Conservation (phyloP, 1,140 invertebrate species). For the Drosophila leontia region DNA sequence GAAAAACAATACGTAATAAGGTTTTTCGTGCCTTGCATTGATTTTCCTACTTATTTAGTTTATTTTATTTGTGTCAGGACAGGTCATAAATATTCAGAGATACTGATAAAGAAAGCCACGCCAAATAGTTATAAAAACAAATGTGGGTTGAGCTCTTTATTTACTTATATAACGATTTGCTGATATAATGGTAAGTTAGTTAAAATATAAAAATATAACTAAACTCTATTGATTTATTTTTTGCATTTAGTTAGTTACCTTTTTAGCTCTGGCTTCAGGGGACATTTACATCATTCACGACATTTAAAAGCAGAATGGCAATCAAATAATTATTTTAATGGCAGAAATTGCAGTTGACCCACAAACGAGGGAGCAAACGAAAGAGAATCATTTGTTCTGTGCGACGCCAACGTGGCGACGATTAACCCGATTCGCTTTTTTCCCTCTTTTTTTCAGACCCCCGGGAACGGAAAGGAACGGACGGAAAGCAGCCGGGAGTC, state of each 20-base stretch:
- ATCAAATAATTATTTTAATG: conserved; percentile 67
- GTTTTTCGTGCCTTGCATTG: neutral
- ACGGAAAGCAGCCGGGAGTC: conserved; percentile 4
- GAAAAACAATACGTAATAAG: neutral
- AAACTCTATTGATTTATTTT: neutral
- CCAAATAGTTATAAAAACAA: neutral
- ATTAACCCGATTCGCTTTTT: conserved; percentile 39
- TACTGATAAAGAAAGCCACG: neutral
- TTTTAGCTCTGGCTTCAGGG: neutral
- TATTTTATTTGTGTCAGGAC: neutral
- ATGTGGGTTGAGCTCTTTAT: neutral
- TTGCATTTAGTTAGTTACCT: neutral
- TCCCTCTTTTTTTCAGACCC: neutral
- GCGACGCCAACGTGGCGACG: conserved; percentile 30
- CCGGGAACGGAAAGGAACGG: conserved; percentile 15
- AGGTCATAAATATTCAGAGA: neutral
- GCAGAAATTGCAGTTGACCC: conserved; percentile 62
- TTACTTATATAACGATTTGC: neutral
- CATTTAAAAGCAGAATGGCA: conserved; percentile 35
- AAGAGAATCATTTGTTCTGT: conserved; percentile 41
- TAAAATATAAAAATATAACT: neutral
- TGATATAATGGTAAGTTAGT: neutral
- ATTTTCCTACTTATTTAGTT: neutral
- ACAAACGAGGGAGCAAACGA: conserved; percentile 38
- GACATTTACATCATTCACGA: conserved; percentile 4